Conservation (phyloP, 2,113 vertebrate species). For the Pelecanus crispus region DNA sequence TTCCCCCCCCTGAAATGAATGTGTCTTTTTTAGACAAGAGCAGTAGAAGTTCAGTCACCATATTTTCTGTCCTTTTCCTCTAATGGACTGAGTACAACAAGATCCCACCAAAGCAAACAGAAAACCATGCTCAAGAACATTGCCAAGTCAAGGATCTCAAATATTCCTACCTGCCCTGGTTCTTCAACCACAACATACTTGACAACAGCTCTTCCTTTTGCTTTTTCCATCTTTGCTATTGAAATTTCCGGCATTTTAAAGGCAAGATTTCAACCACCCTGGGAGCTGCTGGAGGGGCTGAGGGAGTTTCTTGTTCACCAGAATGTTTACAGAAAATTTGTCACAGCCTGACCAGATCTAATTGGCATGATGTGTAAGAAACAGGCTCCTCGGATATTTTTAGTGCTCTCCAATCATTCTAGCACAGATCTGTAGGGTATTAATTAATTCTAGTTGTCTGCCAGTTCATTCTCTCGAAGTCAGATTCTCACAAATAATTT, state of each 20-base stretch:
- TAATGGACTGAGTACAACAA: not conserved
- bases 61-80: not conserved
- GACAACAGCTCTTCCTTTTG: not conserved
- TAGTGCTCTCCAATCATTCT: not conserved
- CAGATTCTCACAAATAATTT: not conserved
- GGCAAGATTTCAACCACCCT: not conserved
- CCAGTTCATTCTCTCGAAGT: not conserved
- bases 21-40: not conserved
- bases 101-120: not conserved
- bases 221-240: not conserved
- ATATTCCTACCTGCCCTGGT: not conserved
- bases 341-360: not conserved
- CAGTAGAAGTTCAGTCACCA: not conserved
- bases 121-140: not conserved
- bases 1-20: not conserved
- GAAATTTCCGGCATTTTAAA: not conserved
- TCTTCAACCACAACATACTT: not conserved
- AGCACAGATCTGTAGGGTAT: not conserved
- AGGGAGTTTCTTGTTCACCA: not conserved
- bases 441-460: slow-evolving; percentile 17
- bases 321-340: slow-evolving; percentile 15
- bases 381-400: not conserved
- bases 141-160: not conserved
- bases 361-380: not conserved
- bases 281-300: not conserved